Base-by-base conservation (phyloP, 1,140 invertebrate species). In the Adelges cooleyi region DNA sequence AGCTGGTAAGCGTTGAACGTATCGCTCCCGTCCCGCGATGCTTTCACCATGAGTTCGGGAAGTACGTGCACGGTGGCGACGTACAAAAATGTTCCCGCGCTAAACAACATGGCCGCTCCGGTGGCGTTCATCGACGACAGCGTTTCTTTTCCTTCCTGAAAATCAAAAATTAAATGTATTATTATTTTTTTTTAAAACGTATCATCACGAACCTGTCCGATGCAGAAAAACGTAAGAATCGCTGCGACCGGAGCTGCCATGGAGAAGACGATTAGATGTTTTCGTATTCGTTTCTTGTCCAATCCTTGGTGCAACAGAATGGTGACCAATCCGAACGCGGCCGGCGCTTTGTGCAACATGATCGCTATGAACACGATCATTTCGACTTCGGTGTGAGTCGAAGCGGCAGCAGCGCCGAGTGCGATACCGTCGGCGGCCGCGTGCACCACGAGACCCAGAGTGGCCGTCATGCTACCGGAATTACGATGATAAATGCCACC, bases 281-380 rank as follows among this genome's bases (percentile, higher is more conserved):
- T 86, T 40, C 88, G 77, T 70, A 98, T 95, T 69, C 85, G 80
- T 69, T 85, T 85, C 72, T 86, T 82, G 69, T 98, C 95, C 10
- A 99, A 81, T 3, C 92, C 92, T 74, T 95, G 94, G 73, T 97
- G 92, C 66, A 99, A 75, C 51, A 99, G 78, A 76, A 98, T 98
- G 29, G 94, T 96, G 13, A 98, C 94, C 2, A 99, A 79, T 36
- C 95, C 96, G 81, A 99, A 99, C 8, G 96, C 92, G 23, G 96
- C 95, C 4, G 96, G 96, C 13, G 93, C 95, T 79, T 99, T 99
- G 73, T 99, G 96, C 15, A 99, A 78, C 94, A 99, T 98, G 68
- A 99, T 98, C 23, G 96, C 96, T 36, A 96, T 74, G 75, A 99
- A 99, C 18, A 99, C 93, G 68, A 99, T 95, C 71, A 95, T 85